Conservation (phyloP, 1,140 invertebrate species). For the Brachionus calyciflorus region DNA sequence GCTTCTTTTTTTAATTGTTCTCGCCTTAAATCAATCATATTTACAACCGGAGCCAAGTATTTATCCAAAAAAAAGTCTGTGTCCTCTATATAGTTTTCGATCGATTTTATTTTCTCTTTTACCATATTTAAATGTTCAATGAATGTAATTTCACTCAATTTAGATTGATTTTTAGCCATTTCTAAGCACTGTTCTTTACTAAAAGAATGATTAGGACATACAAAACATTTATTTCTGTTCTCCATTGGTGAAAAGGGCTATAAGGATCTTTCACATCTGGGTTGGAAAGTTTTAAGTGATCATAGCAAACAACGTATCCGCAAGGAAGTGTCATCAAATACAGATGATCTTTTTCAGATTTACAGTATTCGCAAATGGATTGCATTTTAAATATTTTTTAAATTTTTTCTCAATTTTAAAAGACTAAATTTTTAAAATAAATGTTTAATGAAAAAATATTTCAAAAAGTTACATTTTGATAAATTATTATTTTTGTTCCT, state of each 20-base stretch:
- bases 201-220: background rate
- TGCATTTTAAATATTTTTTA: background rate
- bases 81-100: background rate
- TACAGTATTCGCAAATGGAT: background rate
- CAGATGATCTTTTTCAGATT: background rate
- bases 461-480: no score
- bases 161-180: background rate
- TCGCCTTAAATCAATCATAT: background rate
- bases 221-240: background rate
- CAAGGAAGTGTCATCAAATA: slow-evolving; percentile 10
- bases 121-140: background rate
- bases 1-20: background rate
- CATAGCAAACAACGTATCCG: slow-evolving; percentile 1
- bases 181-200: background rate
- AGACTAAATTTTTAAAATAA: no score
- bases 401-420: no score
- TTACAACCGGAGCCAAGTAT: background rate
- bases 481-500: no score
- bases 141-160: background rate
- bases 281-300: background rate
- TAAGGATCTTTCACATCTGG: background rate
- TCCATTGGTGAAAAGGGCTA: no score
- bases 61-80: background rate
- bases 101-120: background rate
- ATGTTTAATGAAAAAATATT: no score